Base-by-base conservation (phyloP, 2,797 vertebrate genomes). In the Enteromius anoplus region DNA sequence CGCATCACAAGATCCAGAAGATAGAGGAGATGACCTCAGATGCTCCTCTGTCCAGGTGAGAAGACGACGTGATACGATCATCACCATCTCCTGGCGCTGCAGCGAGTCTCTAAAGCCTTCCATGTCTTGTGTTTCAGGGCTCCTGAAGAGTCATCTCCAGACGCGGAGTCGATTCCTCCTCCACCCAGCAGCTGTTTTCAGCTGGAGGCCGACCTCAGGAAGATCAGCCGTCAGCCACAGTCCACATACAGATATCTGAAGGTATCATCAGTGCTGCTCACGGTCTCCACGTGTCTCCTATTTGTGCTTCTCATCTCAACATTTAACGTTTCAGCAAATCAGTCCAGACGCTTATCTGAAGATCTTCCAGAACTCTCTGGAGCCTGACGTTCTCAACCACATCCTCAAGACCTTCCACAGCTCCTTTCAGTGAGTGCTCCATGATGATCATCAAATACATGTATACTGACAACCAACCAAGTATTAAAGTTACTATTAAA, bases 151-250 rank as follows among this genome's bases (percentile, higher is more conserved):
- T 10, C 69, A 0, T 1, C 81, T 15, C 75, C 65, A 34, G 80
- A 65, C 8, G 15, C 77, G 64, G 42, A 87, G 15, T 75, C 84
- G 1, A 75, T 95, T 65, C 97, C 96, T 88, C 89, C 91, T 40
- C 78, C 95, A 68, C 97, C 98, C 80, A 47, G 92, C 80, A 98
- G 93, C 93, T 95, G 97, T 84, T 99, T 99, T 89, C 97, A 99
- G 87, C 95, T 99, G 45, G 98, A 99, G 89, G 92, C 96, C 17
- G 97, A 98, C 89, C 94, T 99, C 81, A 95, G 97, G 83, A 96
- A 94, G 88, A 92, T 99, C 15, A 94, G 95, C 88, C 90, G 89
- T 81, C 93, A 92, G 51, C 95, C 96, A 0, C 91, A 96, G 88
- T 81, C 89, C 19, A 91, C 96, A 80, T 98, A 98, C 85, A 92